A percentile compares a stretch with the other conserved stretches of the same genome.
phyloP scores from a whole-genome alignment of 2,113 vertebrate species.

The Antechinus stuartii region DNA sequence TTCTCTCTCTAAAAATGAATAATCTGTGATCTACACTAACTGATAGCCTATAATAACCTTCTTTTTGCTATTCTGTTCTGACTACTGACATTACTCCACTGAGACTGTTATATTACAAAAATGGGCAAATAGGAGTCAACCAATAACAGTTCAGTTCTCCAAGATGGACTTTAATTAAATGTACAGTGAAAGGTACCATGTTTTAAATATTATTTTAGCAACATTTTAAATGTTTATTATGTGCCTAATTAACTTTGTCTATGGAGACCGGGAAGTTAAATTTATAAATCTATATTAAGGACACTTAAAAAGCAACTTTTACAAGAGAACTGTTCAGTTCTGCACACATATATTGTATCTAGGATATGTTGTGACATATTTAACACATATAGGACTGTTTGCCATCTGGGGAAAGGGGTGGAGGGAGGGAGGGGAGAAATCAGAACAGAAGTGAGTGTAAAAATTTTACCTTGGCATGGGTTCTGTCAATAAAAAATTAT shows the following conservation, averaged over 20 bases:
- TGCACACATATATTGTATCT: too few species aligned
- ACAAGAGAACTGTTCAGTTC: too few species aligned
- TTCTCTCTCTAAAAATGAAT: neutral
- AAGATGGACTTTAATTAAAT: conserved; percentile 2
- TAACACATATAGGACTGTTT: too few species aligned
- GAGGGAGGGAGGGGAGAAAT: too few species aligned
- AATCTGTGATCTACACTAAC: neutral
- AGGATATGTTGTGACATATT: too few species aligned
- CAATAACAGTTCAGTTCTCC: neutral
- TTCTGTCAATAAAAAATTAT: too few species aligned
- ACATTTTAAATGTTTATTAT: conserved; percentile 15
- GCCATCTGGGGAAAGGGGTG: too few species aligned
- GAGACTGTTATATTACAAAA: neutral
- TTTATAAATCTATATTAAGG: neutral
- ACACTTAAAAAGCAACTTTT: conserved; percentile 44
- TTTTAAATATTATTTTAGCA: conserved; percentile 26
- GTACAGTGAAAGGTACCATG: neutral
- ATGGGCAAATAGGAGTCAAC: neutral
- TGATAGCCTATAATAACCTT: neutral
- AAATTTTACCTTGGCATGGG: too few species aligned
- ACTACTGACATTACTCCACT: neutral
- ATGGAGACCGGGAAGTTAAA: neutral
- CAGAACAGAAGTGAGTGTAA: too few species aligned
- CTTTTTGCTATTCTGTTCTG: neutral
- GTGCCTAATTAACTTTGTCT: conserved; percentile 14